A percentile compares a stretch with the other conserved stretches of the same genome.
These are phyloP conservation scores for Pentamera pediparva DNA, from an alignment of 53 echinoderm and acorn worm genomes.

Conservation along the genomic window DNA sequence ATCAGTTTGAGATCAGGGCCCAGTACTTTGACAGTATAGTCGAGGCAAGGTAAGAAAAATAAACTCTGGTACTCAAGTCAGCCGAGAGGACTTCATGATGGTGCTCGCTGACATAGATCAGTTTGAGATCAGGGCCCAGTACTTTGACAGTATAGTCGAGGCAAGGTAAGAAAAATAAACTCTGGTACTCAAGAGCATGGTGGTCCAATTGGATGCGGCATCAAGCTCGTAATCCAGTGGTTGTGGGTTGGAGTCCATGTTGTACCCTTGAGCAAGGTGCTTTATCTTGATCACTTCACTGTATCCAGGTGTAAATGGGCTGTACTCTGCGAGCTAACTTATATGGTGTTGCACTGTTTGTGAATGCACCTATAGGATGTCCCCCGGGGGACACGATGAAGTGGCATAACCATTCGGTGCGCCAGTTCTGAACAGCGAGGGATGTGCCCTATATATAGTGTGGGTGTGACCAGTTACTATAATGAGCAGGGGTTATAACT, in stretches of 20 bases:
- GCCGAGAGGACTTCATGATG: slow-evolving; percentile 81
- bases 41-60: slow-evolving; percentile 10
- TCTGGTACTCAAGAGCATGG: neutral
- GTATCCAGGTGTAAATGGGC: no score
- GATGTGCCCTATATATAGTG: no score
- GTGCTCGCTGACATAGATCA: slow-evolving; percentile 62
- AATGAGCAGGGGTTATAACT: no score
- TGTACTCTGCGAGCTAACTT: no score
- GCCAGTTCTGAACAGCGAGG: no score
- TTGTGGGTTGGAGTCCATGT: neutral
- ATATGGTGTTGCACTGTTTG: no score
- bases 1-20: slow-evolving; percentile 73
- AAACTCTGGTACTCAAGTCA: slow-evolving; percentile 41
- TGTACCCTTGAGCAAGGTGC: neutral
- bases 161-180: neutral
- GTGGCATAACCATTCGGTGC: no score
- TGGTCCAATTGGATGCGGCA: neutral
- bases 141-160: slow-evolving; percentile 51
- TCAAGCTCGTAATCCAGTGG: neutral
- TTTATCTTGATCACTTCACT: no score
- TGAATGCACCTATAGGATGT: no score
- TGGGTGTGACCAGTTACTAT: no score
- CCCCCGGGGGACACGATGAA: no score
- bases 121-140: slow-evolving; percentile 86
- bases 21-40: slow-evolving; percentile 87